A percentile compares a stretch with the other conserved stretches of the same genome.
phyloP scores from a whole-genome alignment of 2,888 invertebrate species.

The Oxyteleia sp. region DNA sequence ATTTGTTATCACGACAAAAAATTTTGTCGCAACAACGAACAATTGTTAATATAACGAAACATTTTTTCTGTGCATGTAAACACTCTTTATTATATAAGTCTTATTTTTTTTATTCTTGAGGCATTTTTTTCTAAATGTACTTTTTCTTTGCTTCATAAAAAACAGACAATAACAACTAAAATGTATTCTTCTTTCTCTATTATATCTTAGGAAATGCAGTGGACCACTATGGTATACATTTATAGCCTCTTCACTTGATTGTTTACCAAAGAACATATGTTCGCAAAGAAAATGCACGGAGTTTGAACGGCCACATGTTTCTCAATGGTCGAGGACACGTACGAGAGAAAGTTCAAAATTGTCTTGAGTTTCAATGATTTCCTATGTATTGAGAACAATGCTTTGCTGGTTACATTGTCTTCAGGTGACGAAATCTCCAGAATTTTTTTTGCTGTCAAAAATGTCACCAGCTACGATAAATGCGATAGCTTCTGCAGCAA shows the following conservation, averaged over 20 bases:
- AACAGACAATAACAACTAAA: no score
- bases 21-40: no score
- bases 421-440: constrained; percentile 48
- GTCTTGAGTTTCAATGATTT: constrained; percentile 57
- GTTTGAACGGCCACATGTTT: constrained; percentile 59
- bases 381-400: constrained; percentile 45
- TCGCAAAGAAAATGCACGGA: constrained; percentile 44
- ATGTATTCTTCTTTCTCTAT: no score
- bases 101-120: no score
- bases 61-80: no score
- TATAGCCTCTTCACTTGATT: constrained; percentile 63
- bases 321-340: constrained; percentile 47
- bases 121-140: no score
- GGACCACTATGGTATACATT: constrained; percentile 57
- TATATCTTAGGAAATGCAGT: no score
- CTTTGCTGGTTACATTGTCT: constrained; percentile 62
- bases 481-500: background rate
- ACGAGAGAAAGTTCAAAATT: constrained; percentile 65
- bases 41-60: no score
- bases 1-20: no score
- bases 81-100: no score
- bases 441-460: constrained; percentile 42
- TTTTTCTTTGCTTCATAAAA: no score
- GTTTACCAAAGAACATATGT: constrained; percentile 65
- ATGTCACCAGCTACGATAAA: constrained; percentile 46